Evolutionary conservation across 2,888 invertebrate genomes (phyloP).

Genomic region (Andrena hattorfiana): DNA sequence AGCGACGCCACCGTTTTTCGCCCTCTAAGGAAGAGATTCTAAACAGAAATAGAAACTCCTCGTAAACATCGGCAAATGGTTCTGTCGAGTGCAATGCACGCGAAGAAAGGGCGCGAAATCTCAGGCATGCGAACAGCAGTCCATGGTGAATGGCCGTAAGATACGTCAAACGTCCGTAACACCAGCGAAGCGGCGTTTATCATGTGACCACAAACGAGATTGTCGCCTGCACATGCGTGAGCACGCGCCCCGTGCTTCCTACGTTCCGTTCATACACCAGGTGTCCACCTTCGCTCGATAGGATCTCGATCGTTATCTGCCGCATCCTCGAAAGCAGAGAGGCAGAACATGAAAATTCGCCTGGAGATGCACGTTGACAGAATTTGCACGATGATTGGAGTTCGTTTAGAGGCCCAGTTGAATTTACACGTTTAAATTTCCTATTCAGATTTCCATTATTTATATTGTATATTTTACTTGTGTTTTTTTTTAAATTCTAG

Average conservation of each 20-base stretch:
- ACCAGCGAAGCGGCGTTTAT: conserved; percentile 74
- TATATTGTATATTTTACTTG: too few relatives aligned
- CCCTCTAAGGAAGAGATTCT: not conserved
- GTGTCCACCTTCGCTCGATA: conserved; percentile 63
- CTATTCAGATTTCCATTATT: too few relatives aligned
- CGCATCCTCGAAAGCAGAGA: conserved; percentile 27
- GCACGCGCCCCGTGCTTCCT: conserved; percentile 58
- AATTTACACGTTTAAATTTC: too few relatives aligned
- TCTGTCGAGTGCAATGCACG: not conserved
- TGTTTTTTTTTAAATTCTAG: too few relatives aligned
- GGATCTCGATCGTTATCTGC: conserved; percentile 48
- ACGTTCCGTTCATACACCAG: conserved; percentile 60
- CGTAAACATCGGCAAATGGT: not conserved
- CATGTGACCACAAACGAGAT: conserved; percentile 79
- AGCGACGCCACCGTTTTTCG: not conserved
- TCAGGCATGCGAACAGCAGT: conserved; percentile 32
- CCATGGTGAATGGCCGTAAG: conserved; percentile 68
- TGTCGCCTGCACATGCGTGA: conserved; percentile 77
- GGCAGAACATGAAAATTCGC: conserved; percentile 22
- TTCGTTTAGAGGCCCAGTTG: not conserved
- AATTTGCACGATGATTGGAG: not conserved
- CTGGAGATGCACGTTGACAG: not conserved
- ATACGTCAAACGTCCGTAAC: conserved; percentile 72
- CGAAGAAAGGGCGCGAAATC: conserved; percentile 22
- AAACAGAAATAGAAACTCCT: conserved; percentile 7